phyloP scores from a whole-genome alignment of 2,888 invertebrate genomes.

The Laspeyria flexula region DNA sequence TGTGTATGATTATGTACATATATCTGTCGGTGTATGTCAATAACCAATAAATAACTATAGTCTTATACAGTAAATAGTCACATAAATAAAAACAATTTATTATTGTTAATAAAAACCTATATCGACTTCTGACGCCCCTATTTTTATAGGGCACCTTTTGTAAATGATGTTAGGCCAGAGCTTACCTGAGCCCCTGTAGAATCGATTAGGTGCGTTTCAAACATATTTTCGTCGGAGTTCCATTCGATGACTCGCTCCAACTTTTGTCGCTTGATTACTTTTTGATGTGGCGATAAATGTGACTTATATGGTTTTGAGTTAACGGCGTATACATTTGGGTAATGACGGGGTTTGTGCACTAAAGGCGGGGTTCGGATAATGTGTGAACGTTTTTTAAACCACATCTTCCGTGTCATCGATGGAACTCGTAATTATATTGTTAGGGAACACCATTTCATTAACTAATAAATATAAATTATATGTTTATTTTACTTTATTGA shows the following conservation, averaged over 20 bases:
- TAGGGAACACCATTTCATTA: conserved; percentile 27
- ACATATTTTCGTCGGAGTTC: conserved; percentile 63
- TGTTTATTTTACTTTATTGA: no score
- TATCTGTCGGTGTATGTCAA: conserved; percentile 17
- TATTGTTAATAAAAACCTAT: conserved; percentile 54
- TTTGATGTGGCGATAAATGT: conserved; percentile 85
- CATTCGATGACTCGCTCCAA: conserved; percentile 69
- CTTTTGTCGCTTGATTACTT: conserved; percentile 83
- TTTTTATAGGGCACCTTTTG: conserved; percentile 60
- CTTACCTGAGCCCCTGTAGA: conserved; percentile 61
- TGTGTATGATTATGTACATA: neutral
- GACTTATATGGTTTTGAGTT: conserved; percentile 81
- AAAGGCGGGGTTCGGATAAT: conserved; percentile 73
- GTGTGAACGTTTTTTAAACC: conserved; percentile 68
- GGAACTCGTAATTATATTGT: neutral
- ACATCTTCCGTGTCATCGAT: conserved; percentile 36
- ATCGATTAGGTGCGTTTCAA: conserved; percentile 76
- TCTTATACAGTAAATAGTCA: conserved; percentile 34
- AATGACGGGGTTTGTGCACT: conserved; percentile 76
- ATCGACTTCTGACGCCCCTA: conserved; percentile 49
- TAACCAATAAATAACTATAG: conserved; percentile 21
- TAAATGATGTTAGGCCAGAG: conserved; percentile 64
- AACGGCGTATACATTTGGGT: conserved; percentile 71
- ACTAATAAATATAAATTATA: neutral
- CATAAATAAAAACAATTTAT: conserved; percentile 53